Evolutionary conservation across 2,113 vertebrate species (phyloP), one percentile per base, ranked within the genome.

Genomic region (Acinonyx jubatus): DNA sequence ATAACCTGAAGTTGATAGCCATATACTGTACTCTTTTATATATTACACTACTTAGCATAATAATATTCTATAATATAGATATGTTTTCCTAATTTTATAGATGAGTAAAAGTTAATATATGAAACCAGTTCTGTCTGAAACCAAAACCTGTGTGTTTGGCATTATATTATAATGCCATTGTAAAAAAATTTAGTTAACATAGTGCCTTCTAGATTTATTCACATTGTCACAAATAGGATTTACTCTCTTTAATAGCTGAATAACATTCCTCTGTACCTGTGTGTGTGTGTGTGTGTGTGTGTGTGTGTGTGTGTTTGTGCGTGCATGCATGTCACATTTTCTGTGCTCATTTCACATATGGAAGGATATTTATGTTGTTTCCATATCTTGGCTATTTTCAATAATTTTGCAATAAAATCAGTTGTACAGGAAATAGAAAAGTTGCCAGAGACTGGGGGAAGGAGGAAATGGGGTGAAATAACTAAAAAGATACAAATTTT

Each of bases 11-110:
- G 12, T 80, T 86, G 33, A 52, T 29, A 80, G 10, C 21, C 55
- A 61, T 65, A 38, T 69, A 38, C 50, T 71, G 8, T 63, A 33
- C 61, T 92, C 96, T 98, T 86, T 91, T 92, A 57, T 61, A 63
- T 86, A 78, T 10, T 31, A 71, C 8, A 25, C 63, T 78, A 50
- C 38, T 80, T 95, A 71, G 19, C 25, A 71, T 27, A 86, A 61
- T 95, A 50, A 79, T 86, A 71, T 80, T 86, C 9, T 92, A 55
- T 21, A 48, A 76, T 19, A 83, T 16, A 81, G 7, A 52, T 73
- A 80, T 31, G 69, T 50, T 80, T 86, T 50, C 61, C 14, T 80
- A 63, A 33, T 80, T 95, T 95, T 87, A 80, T 15, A 79, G n/a
- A 87, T 87, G 48, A 87, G 11, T 80, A 80, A 79, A 83, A 71